A percentile compares a stretch with the other conserved stretches of the same genome.
Evolutionary conservation across 2,888 invertebrate species (phyloP).

Genomic region (Prosopocoilus inquinatus): DNA sequence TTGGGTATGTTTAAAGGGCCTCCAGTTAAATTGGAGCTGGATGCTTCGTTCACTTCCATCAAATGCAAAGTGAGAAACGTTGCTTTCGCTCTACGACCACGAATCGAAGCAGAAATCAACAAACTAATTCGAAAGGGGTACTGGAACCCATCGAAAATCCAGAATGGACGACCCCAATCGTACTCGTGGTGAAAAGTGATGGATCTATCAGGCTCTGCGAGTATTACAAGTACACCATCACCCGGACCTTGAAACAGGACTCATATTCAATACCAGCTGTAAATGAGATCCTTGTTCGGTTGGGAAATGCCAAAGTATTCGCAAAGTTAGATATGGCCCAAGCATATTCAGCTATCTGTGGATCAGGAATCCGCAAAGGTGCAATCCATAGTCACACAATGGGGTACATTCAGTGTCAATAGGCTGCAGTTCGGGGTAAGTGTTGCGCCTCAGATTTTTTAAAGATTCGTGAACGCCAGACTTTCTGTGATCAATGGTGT

Average conservation of each 20-base stretch:
- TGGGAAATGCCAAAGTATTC: constrained; percentile 37
- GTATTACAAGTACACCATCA: constrained; percentile 35
- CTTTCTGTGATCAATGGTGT: not conserved
- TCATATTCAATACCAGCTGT: constrained; percentile 23
- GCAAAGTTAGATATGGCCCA: constrained; percentile 42
- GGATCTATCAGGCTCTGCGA: constrained; percentile 32
- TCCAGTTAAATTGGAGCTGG: constrained; percentile 15
- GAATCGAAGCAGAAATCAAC: constrained; percentile 26
- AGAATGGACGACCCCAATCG: constrained; percentile 35
- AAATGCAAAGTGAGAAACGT: constrained; percentile 18
- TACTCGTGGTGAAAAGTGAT: constrained; percentile 30
- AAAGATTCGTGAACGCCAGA: not conserved
- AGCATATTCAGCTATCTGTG: constrained; percentile 41
- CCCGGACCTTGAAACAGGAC: constrained; percentile 31
- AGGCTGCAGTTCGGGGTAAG: constrained; percentile 30
- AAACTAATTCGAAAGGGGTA: constrained; percentile 27
- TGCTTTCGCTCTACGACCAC: constrained; percentile 21
- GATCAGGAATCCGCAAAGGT: constrained; percentile 36
- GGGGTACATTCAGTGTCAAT: constrained; percentile 34
- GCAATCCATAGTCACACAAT: constrained; percentile 40
- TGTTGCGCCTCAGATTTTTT: not conserved
- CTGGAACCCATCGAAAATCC: constrained; percentile 24
- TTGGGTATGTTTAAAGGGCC: too few relatives aligned
- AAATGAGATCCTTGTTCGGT: constrained; percentile 9
- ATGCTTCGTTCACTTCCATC: constrained; percentile 4